Evolutionary conservation across 2,113 vertebrate genomes (phyloP).

Genomic region (Channa maculata): DNA sequence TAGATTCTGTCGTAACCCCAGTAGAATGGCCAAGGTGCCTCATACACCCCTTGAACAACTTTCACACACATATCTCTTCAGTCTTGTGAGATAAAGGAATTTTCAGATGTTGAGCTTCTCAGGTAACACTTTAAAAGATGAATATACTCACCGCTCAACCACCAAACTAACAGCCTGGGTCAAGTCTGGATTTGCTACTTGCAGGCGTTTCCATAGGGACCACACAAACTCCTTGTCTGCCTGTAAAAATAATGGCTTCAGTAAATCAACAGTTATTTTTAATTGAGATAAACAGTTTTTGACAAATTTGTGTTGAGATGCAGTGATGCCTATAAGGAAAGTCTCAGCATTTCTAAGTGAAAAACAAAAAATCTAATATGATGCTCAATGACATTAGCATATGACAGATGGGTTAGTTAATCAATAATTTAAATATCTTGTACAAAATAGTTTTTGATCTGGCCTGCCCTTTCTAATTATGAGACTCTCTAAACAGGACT

Average conservation of each 20-base stretch:
- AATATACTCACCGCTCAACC: constrained; percentile 90
- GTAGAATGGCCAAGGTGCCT: constrained; percentile 73
- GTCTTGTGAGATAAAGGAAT: constrained; percentile 67
- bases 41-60: constrained; percentile 72
- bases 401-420: constrained; percentile 60
- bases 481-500: constrained; percentile 56
- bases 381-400: constrained; percentile 74
- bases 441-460: constrained; percentile 76
- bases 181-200: constrained; percentile 90
- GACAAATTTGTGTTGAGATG: constrained; percentile 34
- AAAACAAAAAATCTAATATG: constrained; percentile 60
- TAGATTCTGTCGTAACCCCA: constrained; percentile 79
- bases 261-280: constrained; percentile 39
- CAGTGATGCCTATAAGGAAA: constrained; percentile 21
- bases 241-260: constrained; percentile 78
- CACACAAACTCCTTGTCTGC: constrained; percentile 97
- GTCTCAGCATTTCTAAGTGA: constrained; percentile 21
- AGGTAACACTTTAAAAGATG: constrained; percentile 72
- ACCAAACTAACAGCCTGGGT: constrained; percentile 90
- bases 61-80: constrained; percentile 73
- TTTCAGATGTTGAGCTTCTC: constrained; percentile 67
- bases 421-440: constrained; percentile 80
- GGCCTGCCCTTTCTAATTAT: constrained; percentile 72
- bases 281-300: constrained; percentile 40
- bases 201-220: constrained; percentile 94